Evolutionary conservation across 2,113 vertebrate species (phyloP), one percentile per base, ranked within the genome.

Genomic region (Pyrgilauda ruficollis): DNA sequence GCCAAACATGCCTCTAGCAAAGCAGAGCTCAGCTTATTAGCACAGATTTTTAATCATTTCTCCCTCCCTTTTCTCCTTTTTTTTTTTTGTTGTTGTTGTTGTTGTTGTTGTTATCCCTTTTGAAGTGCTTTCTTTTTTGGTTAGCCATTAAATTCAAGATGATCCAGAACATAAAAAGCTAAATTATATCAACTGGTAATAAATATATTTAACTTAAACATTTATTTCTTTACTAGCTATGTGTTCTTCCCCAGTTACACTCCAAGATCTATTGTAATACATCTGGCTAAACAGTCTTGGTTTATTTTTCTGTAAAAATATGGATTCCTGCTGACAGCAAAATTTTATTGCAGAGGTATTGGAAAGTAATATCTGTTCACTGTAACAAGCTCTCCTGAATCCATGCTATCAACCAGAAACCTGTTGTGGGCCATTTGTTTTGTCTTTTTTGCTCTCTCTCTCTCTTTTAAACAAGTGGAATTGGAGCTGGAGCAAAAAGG

Each of bases 271-370:
- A 61, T 81, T 88, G 59, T 80, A 96, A 79, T 61, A 83, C 20
- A 87, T 73, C 81, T 44, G 17, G 58, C 46, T 95, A 94, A 96
- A 89, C 16, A 91, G 55, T 89, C 70, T 73, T 79, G 49, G 62
- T 82, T 92, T 92, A 76, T 96, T 94, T 95, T 89, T 85, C 59
- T 76, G 58, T 85, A 85, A 93, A 96, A 95, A 79, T 79, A 93
- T 52, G 18, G 69, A 90, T 80, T 92, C 67, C 90, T 87, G 84
- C 68, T 70, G 78, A 78, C 43, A 96, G 90, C 46, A 81, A 81
- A 73, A 91, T 94, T 93, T 95, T 89, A 90, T 84, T 73, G 53
- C 58, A 73, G 39, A 79, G 31, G 18, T 62, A 91, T 73, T 87
- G 79, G 62, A 85, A 94, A 94, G 37, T 84, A 81, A 75, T 76